These are phyloP conservation scores for Eupithecia dodoneata DNA, from an alignment of 2,888 invertebrate genomes.

Conservation along the genomic window DNA sequence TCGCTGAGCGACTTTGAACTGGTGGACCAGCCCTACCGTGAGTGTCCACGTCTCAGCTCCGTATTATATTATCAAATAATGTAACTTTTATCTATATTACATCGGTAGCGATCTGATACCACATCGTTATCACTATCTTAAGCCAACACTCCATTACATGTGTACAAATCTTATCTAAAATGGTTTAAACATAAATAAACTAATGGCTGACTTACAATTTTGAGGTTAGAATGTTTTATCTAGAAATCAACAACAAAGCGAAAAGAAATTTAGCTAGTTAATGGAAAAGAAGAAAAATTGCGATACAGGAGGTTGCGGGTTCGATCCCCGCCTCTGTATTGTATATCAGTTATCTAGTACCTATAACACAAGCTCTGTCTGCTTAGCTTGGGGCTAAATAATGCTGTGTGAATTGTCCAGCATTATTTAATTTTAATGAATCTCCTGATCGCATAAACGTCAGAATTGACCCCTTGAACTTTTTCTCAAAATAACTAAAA, in stretches of 20 bases:
- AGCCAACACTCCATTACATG: constrained; percentile 15
- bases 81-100: background rate
- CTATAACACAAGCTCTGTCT: too few species aligned
- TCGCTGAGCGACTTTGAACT: too few species aligned
- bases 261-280: too few species aligned
- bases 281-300: too few species aligned
- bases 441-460: background rate
- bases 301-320: too few species aligned
- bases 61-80: background rate
- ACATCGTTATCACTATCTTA: constrained; percentile 13
- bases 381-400: too few species aligned
- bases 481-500: constrained; percentile 22
- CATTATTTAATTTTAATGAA: background rate
- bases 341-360: too few species aligned
- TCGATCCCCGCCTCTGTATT: too few species aligned
- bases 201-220: background rate
- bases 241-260: too few species aligned
- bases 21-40: too few species aligned
- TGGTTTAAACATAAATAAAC: background rate
- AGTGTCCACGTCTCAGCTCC: too few species aligned
- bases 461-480: background rate
- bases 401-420: too few species aligned
- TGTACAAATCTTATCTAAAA: constrained; percentile 8
- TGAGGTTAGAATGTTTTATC: background rate
- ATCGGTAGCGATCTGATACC: constrained; percentile 26